phyloP scores from a whole-genome alignment of 2,888 invertebrate species.

The Volucella bombylans region DNA sequence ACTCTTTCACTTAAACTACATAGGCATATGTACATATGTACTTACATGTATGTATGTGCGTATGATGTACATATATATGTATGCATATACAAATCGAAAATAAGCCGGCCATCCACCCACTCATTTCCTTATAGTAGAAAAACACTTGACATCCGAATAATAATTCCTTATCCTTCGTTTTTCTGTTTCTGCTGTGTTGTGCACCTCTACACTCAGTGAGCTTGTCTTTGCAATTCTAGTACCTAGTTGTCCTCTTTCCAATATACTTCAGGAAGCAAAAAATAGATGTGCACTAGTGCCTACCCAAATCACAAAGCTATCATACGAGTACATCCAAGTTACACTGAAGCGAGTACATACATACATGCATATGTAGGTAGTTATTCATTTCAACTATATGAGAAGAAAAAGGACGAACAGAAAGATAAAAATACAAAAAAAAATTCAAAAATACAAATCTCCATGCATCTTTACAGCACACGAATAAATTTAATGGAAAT shows the following conservation, averaged over 20 bases:
- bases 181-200: not conserved
- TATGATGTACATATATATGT: no score
- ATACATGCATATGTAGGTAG: not conserved
- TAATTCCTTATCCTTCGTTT: not conserved
- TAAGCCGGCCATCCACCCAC: not conserved
- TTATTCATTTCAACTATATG: conserved; percentile 66
- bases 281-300: conserved; percentile 3
- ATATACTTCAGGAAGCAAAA: conserved; percentile 26
- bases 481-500: conserved; percentile 71
- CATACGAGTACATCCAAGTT: conserved; percentile 10
- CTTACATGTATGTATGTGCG: no score
- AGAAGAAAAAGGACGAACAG: conserved; percentile 19
- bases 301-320: conserved; percentile 44
- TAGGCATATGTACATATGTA: no score
- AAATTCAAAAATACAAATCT: conserved; percentile 1
- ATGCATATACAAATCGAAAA: not conserved
- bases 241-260: conserved; percentile 27
- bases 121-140: not conserved
- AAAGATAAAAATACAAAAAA: conserved; percentile 14
- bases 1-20: no score
- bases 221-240: conserved; percentile 15
- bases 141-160: conserved; percentile 18
- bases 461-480: conserved; percentile 56
- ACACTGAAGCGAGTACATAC: conserved; percentile 5
- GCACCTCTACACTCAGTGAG: conserved; percentile 2